These are phyloP conservation scores for Escarpia spicata DNA, from an alignment of 2,888 invertebrate species.

Conservation along the genomic window DNA sequence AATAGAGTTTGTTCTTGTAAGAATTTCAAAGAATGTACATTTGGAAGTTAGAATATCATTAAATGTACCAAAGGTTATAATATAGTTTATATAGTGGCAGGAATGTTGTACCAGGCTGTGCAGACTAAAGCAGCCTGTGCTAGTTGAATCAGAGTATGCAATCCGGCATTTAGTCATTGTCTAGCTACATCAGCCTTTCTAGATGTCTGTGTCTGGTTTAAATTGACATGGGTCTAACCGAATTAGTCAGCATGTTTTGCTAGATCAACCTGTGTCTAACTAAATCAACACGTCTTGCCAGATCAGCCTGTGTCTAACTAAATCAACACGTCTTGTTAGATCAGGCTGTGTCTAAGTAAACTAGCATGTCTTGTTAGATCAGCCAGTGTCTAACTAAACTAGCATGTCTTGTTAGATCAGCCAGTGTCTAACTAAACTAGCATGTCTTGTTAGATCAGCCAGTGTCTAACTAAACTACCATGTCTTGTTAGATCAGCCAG, in stretches of 20 bases:
- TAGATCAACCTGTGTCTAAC: conserved; percentile 8
- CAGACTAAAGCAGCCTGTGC: not conserved
- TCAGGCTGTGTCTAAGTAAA: not conserved
- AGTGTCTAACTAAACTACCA: not conserved
- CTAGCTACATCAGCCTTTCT: not conserved
- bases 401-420: not conserved
- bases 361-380: not conserved
- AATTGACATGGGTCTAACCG: not conserved
- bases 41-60: too few species aligned
- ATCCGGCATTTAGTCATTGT: not conserved
- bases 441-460: not conserved
- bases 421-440: not conserved
- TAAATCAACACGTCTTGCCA: not conserved
- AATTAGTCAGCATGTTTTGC: not conserved
- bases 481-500: not conserved
- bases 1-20: too few species aligned
- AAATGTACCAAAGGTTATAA: too few species aligned
- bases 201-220: not conserved
- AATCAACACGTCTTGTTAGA: not conserved
- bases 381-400: not conserved
- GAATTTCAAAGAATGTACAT: too few species aligned
- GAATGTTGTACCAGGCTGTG: not conserved
- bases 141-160: not conserved
- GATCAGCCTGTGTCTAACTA: not conserved
- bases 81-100: not conserved